Percentiles rank a stretch among this genome's conserved stretches.
Evolutionary conservation across 2,888 invertebrate genomes (phyloP).

Genomic region (Hyppa rectilinea): DNA sequence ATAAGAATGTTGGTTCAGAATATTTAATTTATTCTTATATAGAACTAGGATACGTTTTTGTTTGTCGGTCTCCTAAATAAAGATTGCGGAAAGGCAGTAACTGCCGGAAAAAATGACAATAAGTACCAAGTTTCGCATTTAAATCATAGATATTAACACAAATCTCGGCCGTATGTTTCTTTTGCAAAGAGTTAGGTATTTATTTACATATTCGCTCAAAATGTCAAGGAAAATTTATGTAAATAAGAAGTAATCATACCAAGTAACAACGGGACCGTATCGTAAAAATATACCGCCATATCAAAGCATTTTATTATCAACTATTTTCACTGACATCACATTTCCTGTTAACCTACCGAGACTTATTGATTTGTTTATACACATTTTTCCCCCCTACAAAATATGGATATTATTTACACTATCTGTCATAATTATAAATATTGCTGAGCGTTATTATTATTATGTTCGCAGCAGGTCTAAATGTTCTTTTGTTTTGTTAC

Average conservation of each 20-base stretch:
- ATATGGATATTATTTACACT: constrained; percentile 1
- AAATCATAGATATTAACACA: not conserved
- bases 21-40: no score
- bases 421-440: not conserved
- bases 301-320: constrained; percentile 6
- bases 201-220: constrained; percentile 38
- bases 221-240: constrained; percentile 64
- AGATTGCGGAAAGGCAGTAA: not conserved
- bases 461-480: constrained; percentile 5
- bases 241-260: constrained; percentile 21
- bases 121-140: not conserved
- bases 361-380: not conserved
- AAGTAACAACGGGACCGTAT: not conserved
- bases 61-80: not conserved
- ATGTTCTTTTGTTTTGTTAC: constrained; percentile 67
- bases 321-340: constrained; percentile 19
- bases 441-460: not conserved
- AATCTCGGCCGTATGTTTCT: not conserved
- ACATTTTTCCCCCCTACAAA: constrained; percentile 6
- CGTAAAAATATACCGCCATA: not conserved
- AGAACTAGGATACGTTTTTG: no score
- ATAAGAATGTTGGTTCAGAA: no score
- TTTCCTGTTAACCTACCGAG: constrained; percentile 1
- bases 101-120: constrained; percentile 19
- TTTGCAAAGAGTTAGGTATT: constrained; percentile 19